These are phyloP conservation scores for Cephalopachus bancanus DNA, from an alignment of 2,797 vertebrate species.

Conservation along the genomic window DNA sequence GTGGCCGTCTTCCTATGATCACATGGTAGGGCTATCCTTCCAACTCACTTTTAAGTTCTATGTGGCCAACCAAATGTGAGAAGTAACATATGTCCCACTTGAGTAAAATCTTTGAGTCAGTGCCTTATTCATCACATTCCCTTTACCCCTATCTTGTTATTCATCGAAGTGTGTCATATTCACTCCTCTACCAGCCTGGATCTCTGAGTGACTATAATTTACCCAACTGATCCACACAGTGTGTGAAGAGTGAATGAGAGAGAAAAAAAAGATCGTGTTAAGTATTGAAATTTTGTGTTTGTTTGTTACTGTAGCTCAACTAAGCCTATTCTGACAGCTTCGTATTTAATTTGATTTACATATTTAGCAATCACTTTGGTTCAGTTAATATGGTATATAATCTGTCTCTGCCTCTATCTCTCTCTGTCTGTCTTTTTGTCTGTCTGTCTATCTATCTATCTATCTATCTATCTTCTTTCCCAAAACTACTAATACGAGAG, in stretches of 20 bases:
- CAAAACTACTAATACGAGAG: neutral
- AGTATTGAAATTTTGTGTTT: neutral
- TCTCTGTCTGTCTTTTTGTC: too few relatives aligned
- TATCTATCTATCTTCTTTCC: neutral
- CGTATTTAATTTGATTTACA: neutral
- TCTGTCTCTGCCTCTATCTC: neutral
- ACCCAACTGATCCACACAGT: neutral
- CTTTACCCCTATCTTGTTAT: neutral
- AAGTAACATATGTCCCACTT: neutral
- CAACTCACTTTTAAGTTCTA: neutral
- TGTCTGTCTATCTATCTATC: neutral
- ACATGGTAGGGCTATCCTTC: neutral
- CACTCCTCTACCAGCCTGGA: too few relatives aligned
- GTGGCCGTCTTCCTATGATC: neutral
- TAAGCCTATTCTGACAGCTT: neutral
- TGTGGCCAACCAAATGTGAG: neutral
- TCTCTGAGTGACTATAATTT: neutral
- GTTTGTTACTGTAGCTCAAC: neutral
- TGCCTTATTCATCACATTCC: neutral
- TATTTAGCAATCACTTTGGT: neutral
- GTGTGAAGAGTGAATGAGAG: neutral
- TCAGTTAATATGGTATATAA: neutral
- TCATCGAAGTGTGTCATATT: neutral
- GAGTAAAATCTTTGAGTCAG: neutral
- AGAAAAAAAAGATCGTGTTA: neutral